Evolutionary conservation across 2,797 vertebrate species (phyloP).

Genomic region (Crocodylus rhombifer): DNA sequence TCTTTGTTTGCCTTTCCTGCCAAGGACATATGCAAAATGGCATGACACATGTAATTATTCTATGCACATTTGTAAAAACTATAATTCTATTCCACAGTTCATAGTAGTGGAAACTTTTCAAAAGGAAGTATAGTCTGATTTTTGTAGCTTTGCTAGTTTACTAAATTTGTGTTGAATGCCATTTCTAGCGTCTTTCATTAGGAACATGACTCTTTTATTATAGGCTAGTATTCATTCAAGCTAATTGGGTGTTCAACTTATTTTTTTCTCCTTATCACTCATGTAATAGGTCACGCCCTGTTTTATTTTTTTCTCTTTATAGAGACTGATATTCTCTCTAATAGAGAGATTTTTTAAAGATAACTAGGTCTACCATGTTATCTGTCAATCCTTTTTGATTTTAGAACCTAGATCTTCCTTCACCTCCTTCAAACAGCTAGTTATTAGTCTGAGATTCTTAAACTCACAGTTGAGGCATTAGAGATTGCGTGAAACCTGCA

Average conservation of each 20-base stretch:
- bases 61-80: neutral
- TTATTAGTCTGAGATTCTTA: neutral
- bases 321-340: neutral
- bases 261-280: neutral
- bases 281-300: no score
- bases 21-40: neutral
- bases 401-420: neutral
- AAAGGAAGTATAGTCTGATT: neutral
- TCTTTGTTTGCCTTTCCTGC: neutral
- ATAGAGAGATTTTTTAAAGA: neutral
- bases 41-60: neutral
- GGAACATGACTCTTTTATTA: neutral
- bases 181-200: constrained; percentile 1
- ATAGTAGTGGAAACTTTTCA: neutral
- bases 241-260: neutral
- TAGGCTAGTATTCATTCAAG: neutral
- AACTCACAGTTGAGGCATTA: neutral
- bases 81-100: neutral
- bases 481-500: neutral
- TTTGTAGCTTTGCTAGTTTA: neutral
- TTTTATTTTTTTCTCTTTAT: neutral
- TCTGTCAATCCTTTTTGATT: neutral
- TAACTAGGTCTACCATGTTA: neutral
- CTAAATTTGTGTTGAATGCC: neutral
- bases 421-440: neutral